Percentiles rank a stretch among this genome's conserved stretches.
Conservation (phyloP, 1,140 invertebrate genomes). For the Brachystomella parvula region DNA sequence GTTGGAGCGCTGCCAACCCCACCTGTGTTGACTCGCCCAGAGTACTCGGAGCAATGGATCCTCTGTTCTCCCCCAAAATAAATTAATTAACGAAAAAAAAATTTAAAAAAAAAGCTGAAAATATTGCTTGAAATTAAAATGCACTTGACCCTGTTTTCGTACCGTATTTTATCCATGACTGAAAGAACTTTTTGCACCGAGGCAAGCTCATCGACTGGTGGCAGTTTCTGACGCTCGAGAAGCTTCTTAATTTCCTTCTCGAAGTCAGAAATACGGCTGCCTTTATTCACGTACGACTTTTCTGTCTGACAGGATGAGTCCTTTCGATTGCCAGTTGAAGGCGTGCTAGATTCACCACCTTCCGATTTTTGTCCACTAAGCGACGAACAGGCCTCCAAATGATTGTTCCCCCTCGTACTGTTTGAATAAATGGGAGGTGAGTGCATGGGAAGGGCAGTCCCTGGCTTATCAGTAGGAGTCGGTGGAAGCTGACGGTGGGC, state of each 20-base stretch:
- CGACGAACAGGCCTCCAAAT: neutral
- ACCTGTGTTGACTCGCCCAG: slow-evolving; percentile 42
- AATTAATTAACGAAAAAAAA: slow-evolving; percentile 18
- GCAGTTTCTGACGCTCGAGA: slow-evolving; percentile 59
- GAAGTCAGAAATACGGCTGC: slow-evolving; percentile 48
- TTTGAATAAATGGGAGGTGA: neutral
- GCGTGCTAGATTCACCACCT: slow-evolving; percentile 32
- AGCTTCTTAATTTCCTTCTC: slow-evolving; percentile 65
- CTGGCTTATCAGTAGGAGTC: slow-evolving; percentile 12
- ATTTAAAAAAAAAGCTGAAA: slow-evolving; percentile 5
- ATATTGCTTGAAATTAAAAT: too few relatives aligned
- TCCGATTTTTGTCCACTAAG: neutral
- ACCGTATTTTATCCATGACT: slow-evolving; percentile 38
- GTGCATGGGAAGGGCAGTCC: neutral
- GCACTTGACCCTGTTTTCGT: too few relatives aligned
- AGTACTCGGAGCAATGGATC: slow-evolving; percentile 9
- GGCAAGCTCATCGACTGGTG: slow-evolving; percentile 35
- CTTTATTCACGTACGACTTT: slow-evolving; percentile 44
- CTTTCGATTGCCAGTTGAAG: slow-evolving; percentile 48
- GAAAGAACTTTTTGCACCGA: slow-evolving; percentile 40
- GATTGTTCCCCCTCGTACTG: neutral
- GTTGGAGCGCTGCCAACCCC: slow-evolving; percentile 54
- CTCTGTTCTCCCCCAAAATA: slow-evolving; percentile 6
- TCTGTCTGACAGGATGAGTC: slow-evolving; percentile 57
- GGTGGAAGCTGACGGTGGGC: slow-evolving; percentile 24